Evolutionary conservation across 2,113 vertebrate genomes (phyloP).

Genomic region (Ammodytes dubius): DNA sequence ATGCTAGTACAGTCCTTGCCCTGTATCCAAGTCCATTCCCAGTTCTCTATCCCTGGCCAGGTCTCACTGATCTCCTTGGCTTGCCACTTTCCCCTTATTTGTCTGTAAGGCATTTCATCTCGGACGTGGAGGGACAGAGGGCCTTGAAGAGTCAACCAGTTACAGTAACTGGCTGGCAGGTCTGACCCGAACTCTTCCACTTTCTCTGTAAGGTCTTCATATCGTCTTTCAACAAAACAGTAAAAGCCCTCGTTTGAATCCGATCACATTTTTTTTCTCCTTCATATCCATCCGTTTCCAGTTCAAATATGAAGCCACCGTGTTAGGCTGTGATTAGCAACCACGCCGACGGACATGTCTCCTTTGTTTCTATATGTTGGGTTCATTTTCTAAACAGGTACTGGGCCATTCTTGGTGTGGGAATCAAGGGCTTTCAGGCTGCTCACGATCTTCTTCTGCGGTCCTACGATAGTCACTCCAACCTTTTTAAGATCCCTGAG

Average conservation of each 20-base stretch:
- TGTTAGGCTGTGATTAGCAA: slow-evolving; percentile 71
- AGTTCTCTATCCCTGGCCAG: slow-evolving; percentile 41
- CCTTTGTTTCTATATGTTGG: slow-evolving; percentile 52
- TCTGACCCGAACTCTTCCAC: slow-evolving; percentile 36
- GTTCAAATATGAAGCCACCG: slow-evolving; percentile 64
- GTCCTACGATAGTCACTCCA: slow-evolving; percentile 93
- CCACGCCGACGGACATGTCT: slow-evolving; percentile 49
- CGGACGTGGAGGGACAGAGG: slow-evolving; percentile 61
- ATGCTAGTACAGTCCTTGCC: slow-evolving; percentile 42
- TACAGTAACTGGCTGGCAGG: slow-evolving; percentile 31
- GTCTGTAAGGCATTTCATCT: slow-evolving; percentile 82
- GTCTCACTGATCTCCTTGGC: slow-evolving; percentile 41
- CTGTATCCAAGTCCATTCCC: slow-evolving; percentile 44
- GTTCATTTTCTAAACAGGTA: slow-evolving; percentile 90
- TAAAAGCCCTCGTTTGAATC: slow-evolving; percentile 54
- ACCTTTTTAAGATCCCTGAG: slow-evolving; percentile 96
- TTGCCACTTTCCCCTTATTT: slow-evolving; percentile 43
- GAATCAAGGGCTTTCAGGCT: slow-evolving; percentile 96
- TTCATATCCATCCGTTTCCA: slow-evolving; percentile 47
- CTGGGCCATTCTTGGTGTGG: slow-evolving; percentile 93
- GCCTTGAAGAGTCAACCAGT: slow-evolving; percentile 41
- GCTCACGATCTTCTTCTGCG: slow-evolving; percentile 97
- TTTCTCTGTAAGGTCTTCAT: slow-evolving; percentile 43
- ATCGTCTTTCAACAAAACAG: slow-evolving; percentile 52
- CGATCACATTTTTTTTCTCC: slow-evolving; percentile 21